Percentiles rank a stretch among this genome's conserved stretches.
Evolutionary conservation across 2,113 vertebrate species (phyloP).

Genomic region (Sceloporus undulatus): DNA sequence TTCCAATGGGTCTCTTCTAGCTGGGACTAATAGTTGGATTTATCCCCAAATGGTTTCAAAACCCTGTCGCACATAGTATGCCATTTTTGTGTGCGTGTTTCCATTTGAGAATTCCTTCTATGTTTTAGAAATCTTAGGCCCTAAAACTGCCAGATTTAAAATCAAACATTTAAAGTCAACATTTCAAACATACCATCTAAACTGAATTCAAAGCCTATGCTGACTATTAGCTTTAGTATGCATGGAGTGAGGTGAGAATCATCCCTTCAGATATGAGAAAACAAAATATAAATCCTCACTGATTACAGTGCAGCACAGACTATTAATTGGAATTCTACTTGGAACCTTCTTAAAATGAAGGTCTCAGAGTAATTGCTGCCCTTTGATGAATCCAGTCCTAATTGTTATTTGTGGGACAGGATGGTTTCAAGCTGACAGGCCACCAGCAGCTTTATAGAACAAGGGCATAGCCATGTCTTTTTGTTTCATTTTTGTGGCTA

Average conservation of each 20-base stretch:
- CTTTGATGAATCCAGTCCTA: constrained; percentile 23
- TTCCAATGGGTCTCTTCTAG: too few species aligned
- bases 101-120: not conserved
- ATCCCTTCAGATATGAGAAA: not conserved
- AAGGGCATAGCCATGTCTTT: not conserved
- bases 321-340: constrained; percentile 23
- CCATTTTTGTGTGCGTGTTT: not conserved
- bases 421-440: constrained; percentile 6
- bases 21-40: too few species aligned
- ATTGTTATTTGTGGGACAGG: constrained; percentile 16
- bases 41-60: too few species aligned
- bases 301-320: not conserved
- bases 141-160: not conserved
- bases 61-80: not conserved
- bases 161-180: not conserved
- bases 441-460: constrained; percentile 8
- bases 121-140: not conserved
- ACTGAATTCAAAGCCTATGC: not conserved
- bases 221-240: not conserved
- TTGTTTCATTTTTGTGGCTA: constrained; percentile 9
- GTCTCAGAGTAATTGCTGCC: constrained; percentile 19
- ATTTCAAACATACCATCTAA: not conserved
- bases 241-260: not conserved
- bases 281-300: not conserved
- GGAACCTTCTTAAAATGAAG: not conserved